Base-by-base conservation (phyloP, 2,797 vertebrate genomes). In the Decapterus maruadsi region DNA sequence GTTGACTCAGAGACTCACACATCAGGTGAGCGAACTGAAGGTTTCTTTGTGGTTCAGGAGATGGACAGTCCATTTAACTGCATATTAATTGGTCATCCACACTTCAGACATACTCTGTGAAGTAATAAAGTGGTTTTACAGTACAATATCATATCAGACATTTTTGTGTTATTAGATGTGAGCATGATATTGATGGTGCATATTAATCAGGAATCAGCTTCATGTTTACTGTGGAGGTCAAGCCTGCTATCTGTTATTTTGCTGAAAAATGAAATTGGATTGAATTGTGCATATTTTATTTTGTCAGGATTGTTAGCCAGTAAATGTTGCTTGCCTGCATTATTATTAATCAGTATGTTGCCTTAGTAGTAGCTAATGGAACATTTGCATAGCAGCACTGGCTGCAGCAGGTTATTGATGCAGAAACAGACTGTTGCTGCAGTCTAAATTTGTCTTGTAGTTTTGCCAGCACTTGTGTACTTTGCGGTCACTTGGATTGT, bases 1-100 rank as follows among this genome's bases (percentile, higher is more conserved):
- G 91, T 95, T 99, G 87, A 99, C 98, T 51, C 98, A 99, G 95
- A 97, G 98, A 92, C 95, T 99, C 84, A 98, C 98, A 64, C 98
- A 99, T 93, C 98, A 99, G 97, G 98, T 99, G 34, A 7, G 34
- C 34, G 8, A 36, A 36, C 34, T 36, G 34, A 36, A 36, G 34
- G 34, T 36, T 36, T 36, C 34, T 36, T 36, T 8, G 7, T 36
- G 34, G 34, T 36, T 36, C 34, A 36, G 34, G 34, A 36, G 7
- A 8, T 6, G 34, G 34, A 8, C 34, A 8, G 34, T 36, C 34
- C 7, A 8, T 36, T 36, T 36, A 8, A 8, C 34, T 36, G 34
- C 34, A 36, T 36, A 36, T 34, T 34, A 34, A 34, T 34, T 34
- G 8, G 7, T 36, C 34, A 36, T 8, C 34, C 34, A 36, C 34